Percentiles rank a stretch among this genome's conserved stretches.
Conservation (phyloP, 2,888 invertebrate species). For the Acanthoscelides obtectus region DNA sequence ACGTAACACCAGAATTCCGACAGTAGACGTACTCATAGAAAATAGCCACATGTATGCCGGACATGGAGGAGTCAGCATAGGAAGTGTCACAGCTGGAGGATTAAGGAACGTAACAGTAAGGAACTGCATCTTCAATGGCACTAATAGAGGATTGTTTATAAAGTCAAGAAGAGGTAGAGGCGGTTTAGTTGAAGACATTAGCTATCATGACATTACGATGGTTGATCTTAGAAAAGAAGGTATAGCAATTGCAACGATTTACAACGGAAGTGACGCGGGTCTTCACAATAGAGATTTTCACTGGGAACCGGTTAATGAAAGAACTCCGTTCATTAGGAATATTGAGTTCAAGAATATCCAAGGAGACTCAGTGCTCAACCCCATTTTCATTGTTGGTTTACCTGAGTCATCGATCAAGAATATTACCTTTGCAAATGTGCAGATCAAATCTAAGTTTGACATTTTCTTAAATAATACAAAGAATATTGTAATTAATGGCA, state of each 20-base stretch:
- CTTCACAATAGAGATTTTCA: neutral
- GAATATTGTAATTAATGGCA: conserved; percentile 1
- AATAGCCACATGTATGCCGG: neutral
- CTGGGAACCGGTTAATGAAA: neutral
- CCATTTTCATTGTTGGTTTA: neutral
- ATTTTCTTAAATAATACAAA: neutral
- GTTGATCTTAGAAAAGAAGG: neutral
- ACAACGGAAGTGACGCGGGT: neutral
- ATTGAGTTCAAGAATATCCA: neutral
- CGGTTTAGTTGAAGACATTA: neutral
- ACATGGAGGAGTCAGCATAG: neutral
- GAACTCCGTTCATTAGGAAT: neutral
- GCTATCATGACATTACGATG: neutral
- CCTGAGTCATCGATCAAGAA: neutral
- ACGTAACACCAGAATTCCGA: neutral
- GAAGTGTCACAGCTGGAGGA: neutral
- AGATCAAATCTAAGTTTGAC: neutral
- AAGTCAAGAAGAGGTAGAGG: neutral
- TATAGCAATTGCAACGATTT: neutral
- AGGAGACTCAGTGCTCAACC: neutral
- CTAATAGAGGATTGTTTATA: neutral
- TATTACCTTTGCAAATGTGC: neutral
- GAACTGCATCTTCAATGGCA: neutral
- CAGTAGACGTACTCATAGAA: neutral
- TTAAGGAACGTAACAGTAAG: neutral